Percentiles rank a stretch among this genome's conserved stretches.
These are phyloP conservation scores for Myotis brandtii DNA, from an alignment of 2,113 vertebrate genomes.

Conservation along the genomic window DNA sequence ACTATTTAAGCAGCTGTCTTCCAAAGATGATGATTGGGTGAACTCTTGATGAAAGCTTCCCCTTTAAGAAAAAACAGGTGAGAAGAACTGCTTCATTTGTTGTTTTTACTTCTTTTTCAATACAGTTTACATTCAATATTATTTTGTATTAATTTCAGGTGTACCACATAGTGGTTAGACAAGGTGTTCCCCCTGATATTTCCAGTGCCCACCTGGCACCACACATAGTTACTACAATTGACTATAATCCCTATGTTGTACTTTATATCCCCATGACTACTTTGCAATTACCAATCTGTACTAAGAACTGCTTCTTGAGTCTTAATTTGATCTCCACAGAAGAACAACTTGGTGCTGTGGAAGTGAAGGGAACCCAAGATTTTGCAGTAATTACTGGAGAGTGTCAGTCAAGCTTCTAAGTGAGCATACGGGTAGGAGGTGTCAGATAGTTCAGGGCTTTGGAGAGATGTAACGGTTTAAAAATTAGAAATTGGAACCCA, in stretches of 20 bases:
- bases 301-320: background rate
- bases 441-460: background rate
- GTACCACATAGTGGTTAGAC: background rate
- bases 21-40: background rate
- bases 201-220: background rate
- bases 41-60: background rate
- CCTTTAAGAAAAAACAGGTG: conserved; percentile 33
- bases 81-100: background rate
- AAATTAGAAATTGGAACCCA: background rate
- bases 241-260: background rate
- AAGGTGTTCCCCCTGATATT: background rate
- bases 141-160: background rate
- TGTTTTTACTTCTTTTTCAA: background rate
- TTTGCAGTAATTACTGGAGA: background rate
- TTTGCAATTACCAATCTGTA: background rate
- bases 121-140: background rate
- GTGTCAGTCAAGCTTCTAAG: background rate
- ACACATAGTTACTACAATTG: background rate
- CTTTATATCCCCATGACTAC: background rate
- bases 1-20: background rate
- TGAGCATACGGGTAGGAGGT: background rate
- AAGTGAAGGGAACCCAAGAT: background rate
- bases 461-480: background rate
- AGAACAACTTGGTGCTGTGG: background rate
- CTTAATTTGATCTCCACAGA: background rate